Conservation (phyloP, 2,113 vertebrate genomes). For the Chlamydotis undulata region DNA sequence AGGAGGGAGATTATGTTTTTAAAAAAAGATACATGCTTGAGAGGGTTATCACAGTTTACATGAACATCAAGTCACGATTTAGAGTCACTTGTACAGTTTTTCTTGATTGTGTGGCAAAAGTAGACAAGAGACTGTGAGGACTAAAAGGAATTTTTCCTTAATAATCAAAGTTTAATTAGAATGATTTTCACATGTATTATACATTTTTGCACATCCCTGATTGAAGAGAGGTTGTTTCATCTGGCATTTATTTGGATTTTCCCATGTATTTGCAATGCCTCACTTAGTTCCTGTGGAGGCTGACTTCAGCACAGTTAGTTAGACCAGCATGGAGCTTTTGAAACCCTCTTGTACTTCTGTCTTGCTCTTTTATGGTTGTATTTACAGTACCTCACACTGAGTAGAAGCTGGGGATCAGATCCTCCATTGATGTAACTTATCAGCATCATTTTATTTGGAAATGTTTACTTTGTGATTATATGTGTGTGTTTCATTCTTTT, state of each 20-base stretch:
- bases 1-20: neutral
- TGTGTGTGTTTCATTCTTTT: conserved; percentile 5
- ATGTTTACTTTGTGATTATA: conserved; percentile 8
- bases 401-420: neutral
- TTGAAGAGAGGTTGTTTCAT: neutral
- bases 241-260: neutral
- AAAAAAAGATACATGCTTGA: no score
- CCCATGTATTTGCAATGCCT: neutral
- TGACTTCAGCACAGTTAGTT: neutral
- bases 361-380: neutral
- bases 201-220: neutral
- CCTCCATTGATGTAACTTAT: neutral
- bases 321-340: neutral
- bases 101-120: neutral
- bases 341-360: neutral
- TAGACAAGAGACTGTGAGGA: neutral
- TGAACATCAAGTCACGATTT: neutral
- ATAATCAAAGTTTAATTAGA: neutral
- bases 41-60: neutral
- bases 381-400: neutral
- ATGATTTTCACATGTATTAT: neutral
- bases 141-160: neutral
- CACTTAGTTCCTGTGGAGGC: neutral
- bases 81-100: neutral
- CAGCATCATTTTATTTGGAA: conserved; percentile 4